Evolutionary conservation across 2,888 invertebrate genomes (phyloP), one percentile per base, ranked within the genome.

Genomic region (Harmothoe impar): DNA sequence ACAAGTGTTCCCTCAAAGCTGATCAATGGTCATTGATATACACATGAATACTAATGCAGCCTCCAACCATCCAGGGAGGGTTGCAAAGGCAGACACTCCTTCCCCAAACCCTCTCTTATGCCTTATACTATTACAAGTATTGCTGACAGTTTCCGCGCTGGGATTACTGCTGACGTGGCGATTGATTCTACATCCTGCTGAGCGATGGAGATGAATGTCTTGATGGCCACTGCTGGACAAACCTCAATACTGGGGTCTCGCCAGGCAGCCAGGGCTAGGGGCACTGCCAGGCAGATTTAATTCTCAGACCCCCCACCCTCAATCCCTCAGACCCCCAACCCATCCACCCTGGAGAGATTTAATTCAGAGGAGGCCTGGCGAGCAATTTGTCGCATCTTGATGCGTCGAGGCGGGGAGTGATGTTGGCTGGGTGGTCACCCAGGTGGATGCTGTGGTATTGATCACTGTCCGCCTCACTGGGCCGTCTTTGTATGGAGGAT

Each of bases 21-120:
- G 81, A 81, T 81, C 81, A 43, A 81, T 81, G 43, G n/a, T 33
- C 81, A 81, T 33, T 81, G 81, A 23, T 81, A 81, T 81, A 81
- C 81, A 81, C 17, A 81, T 81, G 81, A 81, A 81, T 35, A 81
- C 33, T 43, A 35, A 81, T 25, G 23, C 43, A 43, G 43, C 43
- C 43, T 10, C 43, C 43, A 43, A 7, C 43, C 43, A 43, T 43
- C 43, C 43, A 29, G 29, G 29, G 31, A 77, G 7, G 77, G 20
- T 25, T 77, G 77, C 29, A 23, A 62, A 25, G 62, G 5, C 5
- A 62, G 62, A n/a, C 25, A 23, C 23, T 62, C 20, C 62, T 25
- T 62, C 62, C 62, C 62, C 25, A 3, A n/a, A 5, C 15, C 5
- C 62, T 15, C 25, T 25, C 62, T 15, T 62, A 3, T 25, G 62